A percentile compares a stretch with the other conserved stretches of the same genome.
Conservation (phyloP, 2,797 vertebrate species). For the Mormyrops boulengeri region DNA sequence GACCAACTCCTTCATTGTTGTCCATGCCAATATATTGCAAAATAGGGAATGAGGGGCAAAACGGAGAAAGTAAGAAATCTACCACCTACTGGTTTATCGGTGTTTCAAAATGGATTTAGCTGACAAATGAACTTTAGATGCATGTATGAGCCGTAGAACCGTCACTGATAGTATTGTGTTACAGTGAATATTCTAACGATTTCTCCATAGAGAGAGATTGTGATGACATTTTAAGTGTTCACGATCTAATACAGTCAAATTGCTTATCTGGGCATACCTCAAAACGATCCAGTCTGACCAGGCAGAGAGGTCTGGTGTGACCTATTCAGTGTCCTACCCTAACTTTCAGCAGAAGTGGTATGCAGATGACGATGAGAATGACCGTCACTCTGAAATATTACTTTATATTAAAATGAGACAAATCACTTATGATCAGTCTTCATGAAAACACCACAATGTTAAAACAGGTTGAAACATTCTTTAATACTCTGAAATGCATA, state of each 20-base stretch:
- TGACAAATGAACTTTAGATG: background rate
- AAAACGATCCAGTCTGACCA: background rate
- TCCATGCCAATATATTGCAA: no score
- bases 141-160: background rate
- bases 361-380: background rate
- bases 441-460: background rate
- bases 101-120: background rate
- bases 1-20: no score
- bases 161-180: background rate
- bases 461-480: conserved; percentile 24
- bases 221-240: background rate
- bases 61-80: no score
- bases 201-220: background rate
- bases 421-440: background rate
- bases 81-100: background rate
- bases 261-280: background rate
- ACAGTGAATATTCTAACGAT: background rate
- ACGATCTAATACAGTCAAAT: background rate
- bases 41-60: no score
- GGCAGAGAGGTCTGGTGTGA: background rate
- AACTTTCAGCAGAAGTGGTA: background rate
- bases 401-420: background rate
- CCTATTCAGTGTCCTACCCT: background rate
- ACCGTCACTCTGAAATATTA: background rate
- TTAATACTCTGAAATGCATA: conserved; percentile 40